These are phyloP conservation scores for Trissolcus japonicus DNA, from an alignment of 2,888 invertebrate species.

Conservation along the genomic window DNA sequence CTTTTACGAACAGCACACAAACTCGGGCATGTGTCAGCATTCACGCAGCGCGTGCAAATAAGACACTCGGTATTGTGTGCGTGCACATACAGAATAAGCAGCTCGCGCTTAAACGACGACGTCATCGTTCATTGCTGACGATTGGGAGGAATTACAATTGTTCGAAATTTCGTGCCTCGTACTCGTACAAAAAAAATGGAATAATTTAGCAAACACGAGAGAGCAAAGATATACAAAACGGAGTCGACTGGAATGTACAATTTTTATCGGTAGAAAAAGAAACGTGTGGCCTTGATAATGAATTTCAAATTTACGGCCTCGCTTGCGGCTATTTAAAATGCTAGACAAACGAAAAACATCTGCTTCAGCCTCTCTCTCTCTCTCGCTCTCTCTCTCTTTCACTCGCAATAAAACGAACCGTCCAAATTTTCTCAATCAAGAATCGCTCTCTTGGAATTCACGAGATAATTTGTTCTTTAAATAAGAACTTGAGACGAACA, in stretches of 20 bases:
- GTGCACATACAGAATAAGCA: slow-evolving; percentile 48
- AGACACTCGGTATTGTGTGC: slow-evolving; percentile 43
- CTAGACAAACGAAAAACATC: slow-evolving; percentile 52
- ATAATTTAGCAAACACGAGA: neutral
- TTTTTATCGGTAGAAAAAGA: slow-evolving; percentile 30
- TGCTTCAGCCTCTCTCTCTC: slow-evolving; percentile 22
- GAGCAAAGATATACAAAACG: neutral
- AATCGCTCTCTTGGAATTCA: slow-evolving; percentile 3
- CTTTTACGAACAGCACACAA: slow-evolving; percentile 34
- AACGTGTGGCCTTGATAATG: slow-evolving; percentile 46
- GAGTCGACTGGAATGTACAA: slow-evolving; percentile 9
- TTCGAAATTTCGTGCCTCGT: slow-evolving; percentile 39
- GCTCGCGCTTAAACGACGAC: slow-evolving; percentile 61
- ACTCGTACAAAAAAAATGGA: slow-evolving; percentile 4
- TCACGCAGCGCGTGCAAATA: slow-evolving; percentile 19
- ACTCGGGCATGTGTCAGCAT: slow-evolving; percentile 48
- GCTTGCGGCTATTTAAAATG: slow-evolving; percentile 45
- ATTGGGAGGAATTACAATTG: slow-evolving; percentile 52
- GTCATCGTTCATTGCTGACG: slow-evolving; percentile 63
- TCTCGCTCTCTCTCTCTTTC: no score
- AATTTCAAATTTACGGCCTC: slow-evolving; percentile 50
- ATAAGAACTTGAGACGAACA: slow-evolving; percentile 2
- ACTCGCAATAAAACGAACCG: slow-evolving; percentile 27
- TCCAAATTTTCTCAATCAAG: slow-evolving; percentile 39
- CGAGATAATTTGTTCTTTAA: slow-evolving; percentile 13